These are phyloP conservation scores for Pristiophorus japonicus DNA, from an alignment of 2,113 vertebrate species.

Conservation along the genomic window DNA sequence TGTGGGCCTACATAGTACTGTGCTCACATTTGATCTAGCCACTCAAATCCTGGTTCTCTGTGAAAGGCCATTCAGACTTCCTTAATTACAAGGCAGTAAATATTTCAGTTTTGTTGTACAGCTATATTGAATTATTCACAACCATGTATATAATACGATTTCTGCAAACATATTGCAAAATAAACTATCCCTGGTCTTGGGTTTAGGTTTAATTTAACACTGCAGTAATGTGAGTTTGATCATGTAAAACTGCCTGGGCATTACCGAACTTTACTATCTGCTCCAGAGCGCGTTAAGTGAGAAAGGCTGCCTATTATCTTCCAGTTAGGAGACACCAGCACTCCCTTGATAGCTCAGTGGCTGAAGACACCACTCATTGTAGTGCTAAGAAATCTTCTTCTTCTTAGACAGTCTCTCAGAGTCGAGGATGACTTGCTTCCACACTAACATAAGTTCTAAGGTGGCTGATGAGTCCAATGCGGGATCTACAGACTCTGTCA, in stretches of 20 bases:
- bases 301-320: background rate
- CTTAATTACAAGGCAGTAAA: background rate
- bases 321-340: background rate
- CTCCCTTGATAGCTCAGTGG: background rate
- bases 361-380: background rate
- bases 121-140: background rate
- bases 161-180: background rate
- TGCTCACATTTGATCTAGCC: background rate
- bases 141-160: background rate
- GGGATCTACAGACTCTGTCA: too few species aligned
- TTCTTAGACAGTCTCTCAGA: too few species aligned
- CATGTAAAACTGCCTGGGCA: background rate
- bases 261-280: background rate
- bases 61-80: background rate
- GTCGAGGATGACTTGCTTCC: too few species aligned
- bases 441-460: too few species aligned
- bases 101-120: background rate
- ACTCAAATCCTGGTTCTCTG: background rate
- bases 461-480: too few species aligned
- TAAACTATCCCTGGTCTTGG: background rate
- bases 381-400: too few species aligned
- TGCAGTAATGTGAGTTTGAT: background rate
- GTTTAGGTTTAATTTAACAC: background rate
- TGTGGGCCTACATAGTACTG: background rate
- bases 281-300: background rate